Percentiles rank a stretch among this genome's conserved stretches.
Evolutionary conservation across 2,113 vertebrate genomes (phyloP).

Genomic region (Sardina pilchardus): DNA sequence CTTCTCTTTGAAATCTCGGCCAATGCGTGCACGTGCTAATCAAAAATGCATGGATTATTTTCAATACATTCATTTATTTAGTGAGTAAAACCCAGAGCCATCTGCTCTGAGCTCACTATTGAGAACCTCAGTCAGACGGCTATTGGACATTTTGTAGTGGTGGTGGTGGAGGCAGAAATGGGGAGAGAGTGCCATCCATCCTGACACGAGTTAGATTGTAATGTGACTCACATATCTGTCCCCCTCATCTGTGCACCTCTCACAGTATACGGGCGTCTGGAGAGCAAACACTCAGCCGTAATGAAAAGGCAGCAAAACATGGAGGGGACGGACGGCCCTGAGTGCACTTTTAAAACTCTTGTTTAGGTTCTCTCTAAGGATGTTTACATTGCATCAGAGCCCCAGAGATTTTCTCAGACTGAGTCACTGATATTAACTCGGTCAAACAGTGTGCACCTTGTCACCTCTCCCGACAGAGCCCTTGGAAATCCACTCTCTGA

Average conservation of each 20-base stretch:
- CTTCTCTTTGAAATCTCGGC: background rate
- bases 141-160: background rate
- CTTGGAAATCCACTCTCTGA: slow-evolving; percentile 44
- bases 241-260: background rate
- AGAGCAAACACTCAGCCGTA: background rate
- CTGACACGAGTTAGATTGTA: background rate
- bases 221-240: background rate
- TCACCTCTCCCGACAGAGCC: slow-evolving; percentile 35
- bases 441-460: slow-evolving; percentile 7
- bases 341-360: background rate
- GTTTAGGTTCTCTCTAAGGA: background rate
- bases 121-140: background rate
- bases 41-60: slow-evolving; percentile 14
- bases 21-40: background rate
- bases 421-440: background rate
- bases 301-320: background rate
- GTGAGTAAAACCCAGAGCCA: slow-evolving; percentile 10
- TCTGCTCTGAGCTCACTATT: background rate
- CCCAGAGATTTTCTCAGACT: background rate
- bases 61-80: slow-evolving; percentile 17
- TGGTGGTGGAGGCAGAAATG: background rate
- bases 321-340: background rate
- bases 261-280: background rate
- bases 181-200: background rate
- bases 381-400: background rate